These are phyloP conservation scores for Aphodius sticticus DNA, from an alignment of 2,888 invertebrate genomes.

Conservation along the genomic window DNA sequence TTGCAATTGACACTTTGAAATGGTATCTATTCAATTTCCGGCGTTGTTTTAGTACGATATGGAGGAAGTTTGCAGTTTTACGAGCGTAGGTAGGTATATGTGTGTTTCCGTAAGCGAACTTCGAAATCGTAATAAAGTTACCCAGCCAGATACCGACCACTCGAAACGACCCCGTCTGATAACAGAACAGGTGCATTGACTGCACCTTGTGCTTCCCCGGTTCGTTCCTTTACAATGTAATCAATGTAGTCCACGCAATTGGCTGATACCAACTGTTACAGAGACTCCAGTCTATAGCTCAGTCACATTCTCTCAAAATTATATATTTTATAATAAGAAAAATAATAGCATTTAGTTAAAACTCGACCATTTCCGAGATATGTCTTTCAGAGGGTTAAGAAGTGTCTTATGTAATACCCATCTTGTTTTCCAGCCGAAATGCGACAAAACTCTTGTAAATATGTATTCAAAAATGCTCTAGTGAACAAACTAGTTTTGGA, in stretches of 20 bases:
- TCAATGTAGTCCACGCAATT: neutral
- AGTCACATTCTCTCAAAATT: too few relatives aligned
- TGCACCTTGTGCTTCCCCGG: neutral
- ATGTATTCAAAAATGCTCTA: too few relatives aligned
- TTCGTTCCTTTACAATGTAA: neutral
- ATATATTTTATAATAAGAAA: too few relatives aligned
- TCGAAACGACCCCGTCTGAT: neutral
- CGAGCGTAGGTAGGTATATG: neutral
- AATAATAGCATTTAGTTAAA: too few relatives aligned
- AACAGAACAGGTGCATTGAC: neutral
- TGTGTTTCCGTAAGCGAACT: neutral
- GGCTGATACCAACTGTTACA: neutral
- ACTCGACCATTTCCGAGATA: too few relatives aligned
- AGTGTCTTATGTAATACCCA: too few relatives aligned
- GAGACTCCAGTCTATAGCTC: neutral
- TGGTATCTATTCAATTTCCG: neutral
- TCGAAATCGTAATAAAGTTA: neutral
- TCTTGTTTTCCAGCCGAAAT: too few relatives aligned
- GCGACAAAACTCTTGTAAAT: too few relatives aligned
- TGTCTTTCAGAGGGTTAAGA: too few relatives aligned
- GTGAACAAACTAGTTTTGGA: too few relatives aligned
- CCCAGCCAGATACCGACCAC: neutral
- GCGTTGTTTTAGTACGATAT: neutral
- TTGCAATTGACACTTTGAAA: neutral
- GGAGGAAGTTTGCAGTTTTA: neutral